Percentiles rank a stretch among this genome's conserved stretches.
Evolutionary conservation across 2,797 vertebrate species (phyloP).

Genomic region (Diceros bicornis): DNA sequence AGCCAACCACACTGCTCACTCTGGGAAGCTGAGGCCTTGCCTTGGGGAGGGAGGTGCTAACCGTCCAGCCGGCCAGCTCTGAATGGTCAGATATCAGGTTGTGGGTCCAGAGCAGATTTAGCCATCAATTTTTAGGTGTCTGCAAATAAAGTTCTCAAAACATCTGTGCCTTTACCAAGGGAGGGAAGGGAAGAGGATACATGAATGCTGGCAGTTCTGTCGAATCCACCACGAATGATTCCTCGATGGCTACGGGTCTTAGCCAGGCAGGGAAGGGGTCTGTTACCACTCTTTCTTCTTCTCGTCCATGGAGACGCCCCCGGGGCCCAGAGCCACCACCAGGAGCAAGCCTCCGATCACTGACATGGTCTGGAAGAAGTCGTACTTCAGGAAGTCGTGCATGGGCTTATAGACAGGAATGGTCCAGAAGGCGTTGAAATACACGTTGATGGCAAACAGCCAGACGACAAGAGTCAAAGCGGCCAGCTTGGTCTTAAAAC

Average conservation of each 20-base stretch:
- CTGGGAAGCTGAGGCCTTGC: not conserved
- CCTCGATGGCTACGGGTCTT: conserved; percentile 75
- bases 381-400: conserved; percentile 99
- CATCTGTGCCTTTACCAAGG: conserved; percentile 88
- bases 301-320: conserved; percentile 99
- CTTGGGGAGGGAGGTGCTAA: not conserved
- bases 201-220: conserved; percentile 86
- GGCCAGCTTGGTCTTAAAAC: conserved; percentile 98
- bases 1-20: conserved; percentile 50
- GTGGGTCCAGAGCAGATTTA: conserved; percentile 78
- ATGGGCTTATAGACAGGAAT: conserved; percentile 98
- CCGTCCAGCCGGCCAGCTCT: not conserved
- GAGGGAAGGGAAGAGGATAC: conserved; percentile 73
- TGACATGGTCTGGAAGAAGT: conserved; percentile 99
- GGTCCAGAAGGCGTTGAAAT: conserved; percentile 99
- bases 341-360: conserved; percentile 98
- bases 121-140: conserved; percentile 82
- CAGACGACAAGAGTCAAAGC: conserved; percentile 97
- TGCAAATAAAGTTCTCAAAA: conserved; percentile 88
- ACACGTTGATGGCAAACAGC: conserved; percentile 98
- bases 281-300: conserved; percentile 99
- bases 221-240: conserved; percentile 85
- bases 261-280: conserved; percentile 78
- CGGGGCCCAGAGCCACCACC: conserved; percentile 98
- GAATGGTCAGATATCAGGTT: not conserved